Evolutionary conservation across 1,140 invertebrate genomes (phyloP).

Genomic region (Dendrolimus kikuchii): DNA sequence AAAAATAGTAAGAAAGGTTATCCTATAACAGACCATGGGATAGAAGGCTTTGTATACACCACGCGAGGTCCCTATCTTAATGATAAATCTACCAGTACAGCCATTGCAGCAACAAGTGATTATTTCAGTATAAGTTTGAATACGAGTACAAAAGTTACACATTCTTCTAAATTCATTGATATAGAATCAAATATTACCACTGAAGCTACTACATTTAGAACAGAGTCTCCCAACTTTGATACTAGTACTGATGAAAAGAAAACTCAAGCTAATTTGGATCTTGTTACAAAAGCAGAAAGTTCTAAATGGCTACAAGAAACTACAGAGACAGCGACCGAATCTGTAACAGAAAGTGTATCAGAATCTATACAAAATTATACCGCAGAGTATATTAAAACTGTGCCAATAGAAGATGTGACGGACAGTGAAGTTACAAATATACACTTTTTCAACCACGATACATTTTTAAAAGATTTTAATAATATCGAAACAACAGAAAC

Average conservation of each 20-base stretch:
- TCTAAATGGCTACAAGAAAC: background rate
- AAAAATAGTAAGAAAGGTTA: no score
- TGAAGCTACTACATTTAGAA: background rate
- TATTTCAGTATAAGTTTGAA: no score
- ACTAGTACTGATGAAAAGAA: no score
- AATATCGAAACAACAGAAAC: background rate
- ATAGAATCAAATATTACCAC: background rate
- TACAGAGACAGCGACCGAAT: background rate
- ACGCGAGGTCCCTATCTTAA: no score
- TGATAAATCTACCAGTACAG: no score
- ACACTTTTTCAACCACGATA: slow-evolving; percentile 2
- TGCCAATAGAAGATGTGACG: background rate
- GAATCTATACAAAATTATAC: background rate
- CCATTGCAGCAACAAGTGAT: no score
- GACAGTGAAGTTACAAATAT: no score
- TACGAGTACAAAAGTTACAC: background rate
- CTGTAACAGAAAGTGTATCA: background rate
- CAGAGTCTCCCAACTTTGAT: slow-evolving; percentile 1
- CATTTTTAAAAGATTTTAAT: background rate
- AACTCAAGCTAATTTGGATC: no score
- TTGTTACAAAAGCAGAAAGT: background rate
- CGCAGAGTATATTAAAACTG: no score
- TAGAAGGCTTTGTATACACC: no score
- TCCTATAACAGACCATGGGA: no score
- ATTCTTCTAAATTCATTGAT: background rate